Evolutionary conservation across 2,113 vertebrate species (phyloP).

Genomic region (Elachura formosa): DNA sequence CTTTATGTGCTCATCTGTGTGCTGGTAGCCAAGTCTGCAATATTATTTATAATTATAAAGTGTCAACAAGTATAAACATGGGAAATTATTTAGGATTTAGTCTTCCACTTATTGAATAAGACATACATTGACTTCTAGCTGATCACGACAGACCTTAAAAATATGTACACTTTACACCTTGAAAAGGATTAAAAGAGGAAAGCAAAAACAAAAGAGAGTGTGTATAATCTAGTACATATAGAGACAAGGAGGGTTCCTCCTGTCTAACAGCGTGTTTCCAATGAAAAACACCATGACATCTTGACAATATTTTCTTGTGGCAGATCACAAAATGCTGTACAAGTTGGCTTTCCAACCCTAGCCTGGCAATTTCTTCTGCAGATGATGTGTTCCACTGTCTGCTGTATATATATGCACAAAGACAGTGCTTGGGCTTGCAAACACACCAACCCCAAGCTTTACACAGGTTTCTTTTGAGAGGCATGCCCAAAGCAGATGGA

Average conservation of each 20-base stretch:
- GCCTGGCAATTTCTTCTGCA: neutral
- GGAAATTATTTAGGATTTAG: neutral
- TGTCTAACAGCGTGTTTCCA: neutral
- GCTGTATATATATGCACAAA: accelerated
- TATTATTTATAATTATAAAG: neutral
- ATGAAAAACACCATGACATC: neutral
- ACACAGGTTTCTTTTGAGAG: neutral
- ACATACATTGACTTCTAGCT: neutral
- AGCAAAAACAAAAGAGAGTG: neutral
- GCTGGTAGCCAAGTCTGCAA: neutral
- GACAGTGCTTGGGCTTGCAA: neutral
- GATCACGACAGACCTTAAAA: neutral
- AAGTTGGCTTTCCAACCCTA: neutral
- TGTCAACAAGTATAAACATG: neutral
- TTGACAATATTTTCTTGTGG: neutral
- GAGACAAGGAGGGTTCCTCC: neutral
- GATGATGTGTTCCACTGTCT: neutral
- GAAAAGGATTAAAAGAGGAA: neutral
- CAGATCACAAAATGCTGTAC: neutral
- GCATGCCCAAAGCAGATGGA: neutral
- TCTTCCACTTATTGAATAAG: neutral
- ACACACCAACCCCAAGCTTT: neutral
- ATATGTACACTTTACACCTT: neutral
- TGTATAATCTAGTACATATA: neutral
- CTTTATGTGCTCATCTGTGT: neutral